phyloP scores from a whole-genome alignment of 2,797 vertebrate genomes.

The Propithecus deckenii region DNA sequence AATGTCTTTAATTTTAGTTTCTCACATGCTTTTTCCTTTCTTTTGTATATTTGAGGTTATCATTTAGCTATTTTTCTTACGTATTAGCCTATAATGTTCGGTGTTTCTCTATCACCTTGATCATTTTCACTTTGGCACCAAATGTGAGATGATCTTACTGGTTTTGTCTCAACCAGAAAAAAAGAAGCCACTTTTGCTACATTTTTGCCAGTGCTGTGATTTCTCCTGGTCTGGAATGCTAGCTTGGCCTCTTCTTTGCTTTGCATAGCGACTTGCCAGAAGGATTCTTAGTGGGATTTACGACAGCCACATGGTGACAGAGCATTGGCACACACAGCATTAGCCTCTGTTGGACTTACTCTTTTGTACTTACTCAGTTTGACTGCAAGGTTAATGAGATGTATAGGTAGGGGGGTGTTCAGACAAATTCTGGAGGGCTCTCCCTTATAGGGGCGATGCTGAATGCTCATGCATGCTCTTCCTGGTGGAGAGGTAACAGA shows the following conservation, averaged over 20 bases:
- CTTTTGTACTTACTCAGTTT: neutral
- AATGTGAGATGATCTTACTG: neutral
- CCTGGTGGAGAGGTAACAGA: neutral
- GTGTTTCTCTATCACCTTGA: neutral
- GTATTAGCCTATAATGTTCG: neutral
- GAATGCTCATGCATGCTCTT: neutral
- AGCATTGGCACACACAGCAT: neutral
- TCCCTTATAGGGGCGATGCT: neutral
- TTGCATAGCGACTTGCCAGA: neutral
- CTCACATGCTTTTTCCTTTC: neutral
- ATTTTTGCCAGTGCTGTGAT: neutral
- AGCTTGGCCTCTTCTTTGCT: neutral
- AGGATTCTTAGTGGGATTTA: neutral
- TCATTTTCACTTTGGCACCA: neutral
- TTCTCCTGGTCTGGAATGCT: neutral
- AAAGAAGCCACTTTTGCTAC: neutral
- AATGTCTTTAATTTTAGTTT: neutral
- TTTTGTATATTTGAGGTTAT: neutral
- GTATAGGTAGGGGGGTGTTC: neutral
- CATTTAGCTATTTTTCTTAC: neutral
- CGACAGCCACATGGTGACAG: accelerated
- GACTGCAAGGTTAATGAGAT: neutral
- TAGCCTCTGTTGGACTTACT: neutral
- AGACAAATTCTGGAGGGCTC: neutral
- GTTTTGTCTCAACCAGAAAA: neutral